Percentiles rank a stretch among this genome's conserved stretches.
phyloP scores from a whole-genome alignment of 2,888 invertebrate genomes.

The Plemyria rubiginata region DNA sequence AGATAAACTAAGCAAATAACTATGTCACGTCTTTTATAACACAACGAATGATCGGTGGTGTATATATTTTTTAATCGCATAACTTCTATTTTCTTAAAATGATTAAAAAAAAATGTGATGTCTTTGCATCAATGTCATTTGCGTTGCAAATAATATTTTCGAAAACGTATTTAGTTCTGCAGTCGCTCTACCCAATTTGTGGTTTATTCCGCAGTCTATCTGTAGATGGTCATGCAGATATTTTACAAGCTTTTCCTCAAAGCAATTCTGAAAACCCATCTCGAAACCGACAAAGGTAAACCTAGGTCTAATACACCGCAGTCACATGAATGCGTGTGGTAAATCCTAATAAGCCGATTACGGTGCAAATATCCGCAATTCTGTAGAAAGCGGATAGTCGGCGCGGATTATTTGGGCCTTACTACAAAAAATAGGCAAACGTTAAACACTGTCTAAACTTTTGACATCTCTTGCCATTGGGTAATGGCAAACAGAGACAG shows the following conservation, averaged over 20 bases:
- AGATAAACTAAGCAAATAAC: too few species aligned
- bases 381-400: constrained; percentile 10
- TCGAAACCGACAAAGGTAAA: constrained; percentile 41
- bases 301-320: constrained; percentile 54
- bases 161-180: background rate
- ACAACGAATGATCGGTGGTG: too few species aligned
- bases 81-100: too few species aligned
- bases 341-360: constrained; percentile 81
- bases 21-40: too few species aligned
- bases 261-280: constrained; percentile 39
- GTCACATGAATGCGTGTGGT: constrained; percentile 67
- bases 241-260: constrained; percentile 39
- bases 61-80: too few species aligned
- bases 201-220: constrained; percentile 13
- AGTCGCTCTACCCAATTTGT: constrained; percentile 22
- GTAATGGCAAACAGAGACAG: too few species aligned
- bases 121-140: too few species aligned
- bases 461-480: too few species aligned
- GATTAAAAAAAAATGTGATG: too few species aligned
- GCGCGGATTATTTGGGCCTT: too few species aligned
- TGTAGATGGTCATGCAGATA: constrained; percentile 22
- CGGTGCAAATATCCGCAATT: constrained; percentile 61
- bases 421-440: too few species aligned
- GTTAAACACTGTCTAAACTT: too few species aligned
- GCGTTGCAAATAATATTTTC: background rate